Percentiles rank a stretch among this genome's conserved stretches.
Conservation (phyloP, 2,113 vertebrate species). For the Piprites chloris region DNA sequence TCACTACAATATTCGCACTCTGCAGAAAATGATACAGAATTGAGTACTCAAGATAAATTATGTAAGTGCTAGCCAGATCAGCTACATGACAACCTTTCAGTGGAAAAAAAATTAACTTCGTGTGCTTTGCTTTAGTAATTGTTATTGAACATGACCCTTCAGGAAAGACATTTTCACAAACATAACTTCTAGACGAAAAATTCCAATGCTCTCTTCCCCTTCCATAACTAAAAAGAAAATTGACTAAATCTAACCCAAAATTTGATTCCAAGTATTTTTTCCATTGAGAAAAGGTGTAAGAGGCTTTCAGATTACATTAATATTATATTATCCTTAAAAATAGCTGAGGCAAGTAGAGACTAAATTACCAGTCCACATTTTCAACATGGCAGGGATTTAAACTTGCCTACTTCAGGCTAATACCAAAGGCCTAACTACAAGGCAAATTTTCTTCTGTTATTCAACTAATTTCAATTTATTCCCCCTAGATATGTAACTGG, state of each 20-base stretch:
- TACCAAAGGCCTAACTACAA: not conserved
- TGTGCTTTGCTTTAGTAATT: not conserved
- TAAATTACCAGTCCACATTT: not conserved
- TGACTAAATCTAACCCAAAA: not conserved
- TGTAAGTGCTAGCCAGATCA: not conserved
- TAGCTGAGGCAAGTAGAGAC: not conserved
- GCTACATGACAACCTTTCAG: not conserved
- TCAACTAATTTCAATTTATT: not conserved
- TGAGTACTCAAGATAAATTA: not conserved
- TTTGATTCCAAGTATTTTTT: not conserved
- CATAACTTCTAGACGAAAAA: not conserved
- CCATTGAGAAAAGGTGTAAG: not conserved
- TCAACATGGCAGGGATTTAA: not conserved
- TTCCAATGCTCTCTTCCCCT: rapidly evolving
- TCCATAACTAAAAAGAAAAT: not conserved
- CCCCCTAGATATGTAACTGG: not conserved
- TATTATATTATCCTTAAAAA: not conserved
- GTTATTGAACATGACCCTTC: not conserved
- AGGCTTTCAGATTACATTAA: not conserved
- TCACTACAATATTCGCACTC: not conserved
- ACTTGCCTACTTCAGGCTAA: not conserved
- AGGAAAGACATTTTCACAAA: not conserved
- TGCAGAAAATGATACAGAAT: not conserved
- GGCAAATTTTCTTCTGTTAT: not conserved
- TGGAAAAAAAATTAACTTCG: not conserved